A percentile compares a stretch with the other conserved stretches of the same genome.
Evolutionary conservation across 2,797 vertebrate species (phyloP).

Genomic region (Melanotaenia nigrans): DNA sequence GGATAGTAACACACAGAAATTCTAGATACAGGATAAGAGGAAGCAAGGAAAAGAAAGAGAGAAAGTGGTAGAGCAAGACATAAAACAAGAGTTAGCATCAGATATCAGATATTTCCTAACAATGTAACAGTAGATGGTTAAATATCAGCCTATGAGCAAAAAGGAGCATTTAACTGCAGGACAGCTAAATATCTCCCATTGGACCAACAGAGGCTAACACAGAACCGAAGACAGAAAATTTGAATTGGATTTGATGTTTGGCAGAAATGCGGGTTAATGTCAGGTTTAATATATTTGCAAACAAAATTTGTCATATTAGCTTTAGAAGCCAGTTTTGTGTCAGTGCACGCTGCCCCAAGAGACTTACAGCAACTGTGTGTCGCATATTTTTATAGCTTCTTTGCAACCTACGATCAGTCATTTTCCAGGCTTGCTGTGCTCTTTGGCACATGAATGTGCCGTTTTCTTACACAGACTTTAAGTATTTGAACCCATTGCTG

Average conservation of each 20-base stretch:
- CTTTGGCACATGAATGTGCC: slow-evolving; percentile 4
- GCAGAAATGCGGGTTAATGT: slow-evolving; percentile 1
- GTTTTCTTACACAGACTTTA: slow-evolving; percentile 4
- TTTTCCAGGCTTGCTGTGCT: slow-evolving; percentile 18
- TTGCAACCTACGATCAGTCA: background rate
- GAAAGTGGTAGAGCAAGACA: too few species aligned
- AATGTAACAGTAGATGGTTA: background rate
- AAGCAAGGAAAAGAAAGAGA: too few species aligned
- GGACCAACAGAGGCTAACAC: background rate
- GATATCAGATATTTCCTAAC: background rate
- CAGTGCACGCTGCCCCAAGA: slow-evolving; percentile 8
- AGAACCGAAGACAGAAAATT: slow-evolving; percentile 1
- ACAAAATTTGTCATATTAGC: slow-evolving; percentile 1
- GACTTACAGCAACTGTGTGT: background rate
- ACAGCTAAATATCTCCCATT: slow-evolving; percentile 5
- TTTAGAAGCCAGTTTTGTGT: slow-evolving; percentile 18
- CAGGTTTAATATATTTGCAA: background rate
- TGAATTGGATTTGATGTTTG: background rate
- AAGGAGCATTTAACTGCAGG: background rate
- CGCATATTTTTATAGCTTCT: slow-evolving; percentile 16
- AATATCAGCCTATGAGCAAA: background rate
- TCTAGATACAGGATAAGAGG: too few species aligned
- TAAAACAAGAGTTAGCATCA: too few species aligned
- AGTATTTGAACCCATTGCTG: slow-evolving; percentile 7
- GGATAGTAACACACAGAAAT: too few species aligned